A percentile compares a stretch with the other conserved stretches of the same genome.
These are phyloP conservation scores for Neodiprion virginianus DNA, from an alignment of 1,140 invertebrate species.

Conservation along the genomic window DNA sequence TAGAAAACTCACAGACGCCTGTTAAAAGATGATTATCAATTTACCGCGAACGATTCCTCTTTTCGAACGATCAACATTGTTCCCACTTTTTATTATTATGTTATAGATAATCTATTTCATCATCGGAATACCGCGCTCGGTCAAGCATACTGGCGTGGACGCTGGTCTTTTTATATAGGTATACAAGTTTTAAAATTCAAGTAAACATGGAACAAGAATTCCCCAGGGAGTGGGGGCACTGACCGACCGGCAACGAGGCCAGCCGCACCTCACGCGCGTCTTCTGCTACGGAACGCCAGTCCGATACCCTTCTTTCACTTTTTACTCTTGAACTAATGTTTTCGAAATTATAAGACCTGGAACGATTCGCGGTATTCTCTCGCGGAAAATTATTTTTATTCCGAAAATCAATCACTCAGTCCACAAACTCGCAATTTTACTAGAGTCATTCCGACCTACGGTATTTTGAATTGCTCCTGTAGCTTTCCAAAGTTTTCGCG, in stretches of 20 bases:
- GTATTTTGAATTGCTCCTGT: no score
- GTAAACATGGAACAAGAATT: constrained; percentile 39
- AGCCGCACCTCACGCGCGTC: constrained; percentile 56
- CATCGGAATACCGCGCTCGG: constrained; percentile 37
- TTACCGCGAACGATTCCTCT: neutral
- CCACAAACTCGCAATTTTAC: no score
- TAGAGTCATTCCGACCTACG: no score
- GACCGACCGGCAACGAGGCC: constrained; percentile 61
- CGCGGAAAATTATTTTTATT: no score
- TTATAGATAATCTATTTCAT: constrained; percentile 50
- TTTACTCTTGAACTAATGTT: neutral
- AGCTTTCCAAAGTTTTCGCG: no score
- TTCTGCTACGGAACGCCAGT: constrained; percentile 48
- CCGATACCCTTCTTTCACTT: constrained; percentile 12
- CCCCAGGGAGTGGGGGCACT: constrained; percentile 48
- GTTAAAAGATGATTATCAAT: neutral
- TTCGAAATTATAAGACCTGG: neutral
- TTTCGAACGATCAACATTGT: neutral
- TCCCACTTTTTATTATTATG: constrained; percentile 33
- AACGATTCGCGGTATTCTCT: neutral
- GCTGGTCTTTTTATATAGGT: constrained; percentile 12
- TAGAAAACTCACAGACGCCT: neutral
- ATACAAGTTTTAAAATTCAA: constrained; percentile 29
- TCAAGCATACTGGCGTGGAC: constrained; percentile 26
- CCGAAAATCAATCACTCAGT: no score